A percentile compares a stretch with the other conserved stretches of the same genome.
Conservation (phyloP, 2,113 vertebrate species). For the Malurus cyaneus region DNA sequence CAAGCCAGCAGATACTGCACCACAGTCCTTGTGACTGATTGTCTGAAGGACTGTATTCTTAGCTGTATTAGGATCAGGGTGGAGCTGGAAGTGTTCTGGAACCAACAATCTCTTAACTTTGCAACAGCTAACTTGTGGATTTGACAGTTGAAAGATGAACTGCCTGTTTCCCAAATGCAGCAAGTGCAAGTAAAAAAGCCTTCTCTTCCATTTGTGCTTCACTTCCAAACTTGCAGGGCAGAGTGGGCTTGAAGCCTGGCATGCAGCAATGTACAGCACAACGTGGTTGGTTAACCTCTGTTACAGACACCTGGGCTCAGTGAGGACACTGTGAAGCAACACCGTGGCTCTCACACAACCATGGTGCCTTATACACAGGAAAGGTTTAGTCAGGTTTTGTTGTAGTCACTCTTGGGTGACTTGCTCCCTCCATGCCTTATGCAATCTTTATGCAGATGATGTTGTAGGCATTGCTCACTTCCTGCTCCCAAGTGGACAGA, state of each 20-base stretch:
- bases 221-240: not conserved
- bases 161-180: not conserved
- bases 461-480: not conserved
- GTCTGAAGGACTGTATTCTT: not conserved
- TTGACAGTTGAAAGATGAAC: not conserved
- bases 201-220: not conserved
- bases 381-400: not conserved
- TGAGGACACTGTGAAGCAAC: not conserved
- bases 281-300: not conserved
- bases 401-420: not conserved
- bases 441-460: not conserved
- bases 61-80: not conserved
- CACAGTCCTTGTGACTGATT: not conserved
- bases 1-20: not conserved
- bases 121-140: not conserved
- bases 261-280: not conserved
- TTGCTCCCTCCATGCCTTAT: not conserved
- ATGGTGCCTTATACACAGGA: not conserved
- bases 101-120: not conserved
- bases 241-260: not conserved
- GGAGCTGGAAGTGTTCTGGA: not conserved
- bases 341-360: not conserved
- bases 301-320: not conserved
- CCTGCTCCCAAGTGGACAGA: not conserved
- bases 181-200: not conserved